Evolutionary conservation across 2,113 vertebrate species (phyloP).

Genomic region (Lycaon pictus): DNA sequence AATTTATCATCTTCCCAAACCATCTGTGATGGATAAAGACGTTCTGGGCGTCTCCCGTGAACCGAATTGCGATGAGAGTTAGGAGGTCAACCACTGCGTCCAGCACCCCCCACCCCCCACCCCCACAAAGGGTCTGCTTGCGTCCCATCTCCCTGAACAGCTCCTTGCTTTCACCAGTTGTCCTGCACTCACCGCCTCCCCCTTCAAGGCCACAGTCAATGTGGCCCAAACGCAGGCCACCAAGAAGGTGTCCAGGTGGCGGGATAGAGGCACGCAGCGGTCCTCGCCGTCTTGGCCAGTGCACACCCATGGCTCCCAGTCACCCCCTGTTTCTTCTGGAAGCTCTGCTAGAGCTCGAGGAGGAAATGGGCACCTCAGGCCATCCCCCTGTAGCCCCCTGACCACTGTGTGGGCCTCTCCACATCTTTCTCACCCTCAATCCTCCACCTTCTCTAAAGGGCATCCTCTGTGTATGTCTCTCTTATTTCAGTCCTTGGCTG

Average conservation of each 20-base stretch:
- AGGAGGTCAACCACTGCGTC: constrained; percentile 72
- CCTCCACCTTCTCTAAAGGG: neutral
- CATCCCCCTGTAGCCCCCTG: neutral
- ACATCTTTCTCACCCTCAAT: neutral
- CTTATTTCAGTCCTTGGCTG: neutral
- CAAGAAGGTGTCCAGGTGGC: neutral
- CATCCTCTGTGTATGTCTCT: neutral
- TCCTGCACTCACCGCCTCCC: constrained; percentile 15
- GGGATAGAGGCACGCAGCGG: neutral
- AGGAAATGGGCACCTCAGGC: neutral
- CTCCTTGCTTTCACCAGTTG: constrained; percentile 80
- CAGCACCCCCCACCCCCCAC: constrained; percentile 56
- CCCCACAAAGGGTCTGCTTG: constrained; percentile 70
- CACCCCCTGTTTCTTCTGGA: neutral
- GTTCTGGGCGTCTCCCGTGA: constrained; percentile 68
- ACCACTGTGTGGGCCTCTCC: neutral
- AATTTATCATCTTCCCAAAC: constrained; percentile 81
- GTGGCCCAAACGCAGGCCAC: constrained; percentile 5
- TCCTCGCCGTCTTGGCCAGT: neutral
- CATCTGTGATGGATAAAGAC: constrained; percentile 80
- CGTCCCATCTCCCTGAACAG: constrained; percentile 78
- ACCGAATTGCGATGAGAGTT: constrained; percentile 64
- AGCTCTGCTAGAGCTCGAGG: neutral
- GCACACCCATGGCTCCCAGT: fast-evolving
- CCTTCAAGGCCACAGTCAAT: neutral